These are phyloP conservation scores for Myathropa florea DNA, from an alignment of 2,888 invertebrate genomes.

Conservation along the genomic window DNA sequence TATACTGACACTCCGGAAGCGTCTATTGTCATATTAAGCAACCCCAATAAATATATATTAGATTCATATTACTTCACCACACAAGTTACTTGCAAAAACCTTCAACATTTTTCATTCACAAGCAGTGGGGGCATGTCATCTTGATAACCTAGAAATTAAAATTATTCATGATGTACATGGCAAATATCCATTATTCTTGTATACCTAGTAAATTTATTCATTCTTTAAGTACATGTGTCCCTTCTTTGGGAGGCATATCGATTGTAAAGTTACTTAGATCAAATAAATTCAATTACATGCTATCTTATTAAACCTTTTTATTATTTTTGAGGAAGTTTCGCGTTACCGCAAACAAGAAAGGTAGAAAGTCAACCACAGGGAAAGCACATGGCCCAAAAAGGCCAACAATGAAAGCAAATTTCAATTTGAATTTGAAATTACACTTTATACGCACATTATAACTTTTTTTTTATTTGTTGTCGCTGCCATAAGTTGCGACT, in stretches of 20 bases:
- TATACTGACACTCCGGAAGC: too few relatives aligned
- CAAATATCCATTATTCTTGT: not conserved
- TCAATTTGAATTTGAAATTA: slow-evolving; percentile 54
- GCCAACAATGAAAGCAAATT: slow-evolving; percentile 24
- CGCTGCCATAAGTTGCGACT: slow-evolving; percentile 23
- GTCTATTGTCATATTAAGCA: too few relatives aligned
- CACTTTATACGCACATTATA: slow-evolving; percentile 13
- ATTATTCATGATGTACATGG: not conserved
- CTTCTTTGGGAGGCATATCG: not conserved
- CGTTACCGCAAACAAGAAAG: not conserved
- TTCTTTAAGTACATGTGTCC: not conserved
- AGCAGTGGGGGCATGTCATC: not conserved
- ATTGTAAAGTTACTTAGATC: not conserved
- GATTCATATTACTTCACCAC: too few relatives aligned
- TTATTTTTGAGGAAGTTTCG: not conserved
- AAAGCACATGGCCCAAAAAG: slow-evolving; percentile 14
- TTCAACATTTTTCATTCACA: not conserved
- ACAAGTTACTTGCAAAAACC: too few relatives aligned
- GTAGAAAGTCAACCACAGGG: not conserved
- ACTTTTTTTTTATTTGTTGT: slow-evolving; percentile 11
- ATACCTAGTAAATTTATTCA: not conserved
- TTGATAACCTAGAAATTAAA: not conserved
- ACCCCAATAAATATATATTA: too few relatives aligned
- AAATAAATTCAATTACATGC: not conserved
- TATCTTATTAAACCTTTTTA: not conserved